Conservation (phyloP, 2,797 vertebrate genomes). For the Poecilia wingei region DNA sequence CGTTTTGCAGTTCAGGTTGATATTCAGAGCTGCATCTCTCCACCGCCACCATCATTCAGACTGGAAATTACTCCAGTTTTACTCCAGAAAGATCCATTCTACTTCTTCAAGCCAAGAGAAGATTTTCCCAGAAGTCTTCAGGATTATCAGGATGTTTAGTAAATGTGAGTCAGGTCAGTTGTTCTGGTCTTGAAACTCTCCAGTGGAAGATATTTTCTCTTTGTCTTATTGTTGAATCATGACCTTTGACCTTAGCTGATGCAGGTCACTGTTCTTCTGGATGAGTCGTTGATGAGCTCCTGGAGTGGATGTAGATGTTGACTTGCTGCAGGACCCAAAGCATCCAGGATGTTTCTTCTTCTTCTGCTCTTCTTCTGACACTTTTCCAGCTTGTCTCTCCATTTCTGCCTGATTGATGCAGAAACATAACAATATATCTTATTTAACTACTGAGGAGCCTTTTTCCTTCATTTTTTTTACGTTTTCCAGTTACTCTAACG, state of each 20-base stretch:
- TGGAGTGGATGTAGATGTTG: background rate
- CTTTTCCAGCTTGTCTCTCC: constrained; percentile 8
- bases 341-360: constrained; percentile 7
- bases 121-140: background rate
- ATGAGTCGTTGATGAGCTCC: background rate
- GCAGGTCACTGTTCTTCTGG: background rate
- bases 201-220: background rate
- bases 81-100: background rate
- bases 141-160: background rate
- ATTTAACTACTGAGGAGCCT: constrained; percentile 6
- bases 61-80: background rate
- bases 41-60: background rate
- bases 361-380: background rate
- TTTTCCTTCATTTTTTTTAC: background rate
- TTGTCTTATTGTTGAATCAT: background rate
- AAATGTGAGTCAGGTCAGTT: background rate
- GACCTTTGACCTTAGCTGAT: background rate
- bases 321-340: background rate
- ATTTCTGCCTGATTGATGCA: background rate
- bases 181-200: background rate
- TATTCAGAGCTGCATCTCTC: background rate
- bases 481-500: constrained; percentile 4
- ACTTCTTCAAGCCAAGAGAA: background rate
- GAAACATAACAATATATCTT: constrained; percentile 7
- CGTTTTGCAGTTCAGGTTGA: background rate